phyloP scores from a whole-genome alignment of 2,888 invertebrate genomes.

The Drosophila prolongata region DNA sequence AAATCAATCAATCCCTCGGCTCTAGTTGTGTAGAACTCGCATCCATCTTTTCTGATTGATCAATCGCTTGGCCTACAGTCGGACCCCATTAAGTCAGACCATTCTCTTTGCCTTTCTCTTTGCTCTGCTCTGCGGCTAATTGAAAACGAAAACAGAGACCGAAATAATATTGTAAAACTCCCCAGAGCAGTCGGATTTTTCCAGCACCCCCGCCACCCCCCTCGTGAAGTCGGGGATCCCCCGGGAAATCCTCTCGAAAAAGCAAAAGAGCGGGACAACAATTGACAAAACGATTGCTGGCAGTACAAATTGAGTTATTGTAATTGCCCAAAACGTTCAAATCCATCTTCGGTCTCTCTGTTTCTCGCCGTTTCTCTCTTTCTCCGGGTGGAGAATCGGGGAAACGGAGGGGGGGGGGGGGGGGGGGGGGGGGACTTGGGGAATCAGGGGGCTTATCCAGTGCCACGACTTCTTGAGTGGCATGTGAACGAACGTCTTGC shows the following conservation, averaged over 20 bases:
- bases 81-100: conserved; percentile 48
- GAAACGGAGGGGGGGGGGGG: background rate
- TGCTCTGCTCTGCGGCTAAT: conserved; percentile 54
- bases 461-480: conserved; percentile 78
- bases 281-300: conserved; percentile 77
- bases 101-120: conserved; percentile 78
- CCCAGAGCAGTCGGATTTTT: conserved; percentile 12
- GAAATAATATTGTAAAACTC: conserved; percentile 5
- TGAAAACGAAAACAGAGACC: conserved; percentile 60
- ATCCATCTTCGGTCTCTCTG: conserved; percentile 63
- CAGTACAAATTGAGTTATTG: conserved; percentile 77
- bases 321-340: conserved; percentile 78
- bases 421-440: background rate
- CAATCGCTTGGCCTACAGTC: conserved; percentile 28
- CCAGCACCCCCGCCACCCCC: background rate
- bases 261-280: conserved; percentile 17
- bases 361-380: conserved; percentile 9
- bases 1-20: background rate
- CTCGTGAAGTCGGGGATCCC: background rate
- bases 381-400: conserved; percentile 22
- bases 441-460: conserved; percentile 16
- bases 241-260: conserved; percentile 7
- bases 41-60: conserved; percentile 19
- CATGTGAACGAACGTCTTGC: conserved; percentile 74
- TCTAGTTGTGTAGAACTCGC: background rate